Base-by-base conservation (phyloP, 2,797 vertebrate genomes). In the Atherinosoma microstoma region DNA sequence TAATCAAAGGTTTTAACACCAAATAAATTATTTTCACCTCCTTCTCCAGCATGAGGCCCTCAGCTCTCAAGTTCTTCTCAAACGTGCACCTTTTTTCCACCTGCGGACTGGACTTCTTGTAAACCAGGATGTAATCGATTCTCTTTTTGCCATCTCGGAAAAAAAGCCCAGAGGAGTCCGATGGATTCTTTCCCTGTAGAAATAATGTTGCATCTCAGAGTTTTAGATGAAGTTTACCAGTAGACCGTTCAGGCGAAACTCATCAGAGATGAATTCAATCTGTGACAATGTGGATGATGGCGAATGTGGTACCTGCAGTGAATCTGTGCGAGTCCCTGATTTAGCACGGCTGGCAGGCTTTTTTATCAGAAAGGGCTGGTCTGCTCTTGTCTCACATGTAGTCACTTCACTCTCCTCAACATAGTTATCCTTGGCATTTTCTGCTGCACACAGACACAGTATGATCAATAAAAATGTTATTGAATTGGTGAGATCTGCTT, bases 71-170 rank as follows among this genome's bases (percentile, higher is more conserved):
- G 84, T 99, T 99, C 91, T 97, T 98, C 92, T 99, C 98, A 90
- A 99, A 99, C 0, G 97, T 99, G 86, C 96, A 97, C 81, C 98
- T 96, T 93, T 98, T 98, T 78, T 99, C 98, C 85, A 98, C 96
- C 86, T 98, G 98, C 38, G 91, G 96, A 79, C 96, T 99, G 69
- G 97, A 98, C 85, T 98, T 99, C 90, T 98, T 98, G 84, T 99
- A 99, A 64, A 99, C 98, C 93, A 99, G 91, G 84, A 99, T 98
- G 88, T 99, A 99, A 90, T 99, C 98, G 5, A 99, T 97, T 12
- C 97, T 94, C 59, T 98, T 99, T 91, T 98, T 99, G 32, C 98
- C 98, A 56, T 99, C 98, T 92, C 96, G 96, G 90, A 99, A 99
- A 80, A 96, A 95, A 27, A 99, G 94, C 1, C 97, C 97, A 20